Evolutionary conservation across 2,888 invertebrate species (phyloP).

Genomic region (Aporophyla lueneburgensis): DNA sequence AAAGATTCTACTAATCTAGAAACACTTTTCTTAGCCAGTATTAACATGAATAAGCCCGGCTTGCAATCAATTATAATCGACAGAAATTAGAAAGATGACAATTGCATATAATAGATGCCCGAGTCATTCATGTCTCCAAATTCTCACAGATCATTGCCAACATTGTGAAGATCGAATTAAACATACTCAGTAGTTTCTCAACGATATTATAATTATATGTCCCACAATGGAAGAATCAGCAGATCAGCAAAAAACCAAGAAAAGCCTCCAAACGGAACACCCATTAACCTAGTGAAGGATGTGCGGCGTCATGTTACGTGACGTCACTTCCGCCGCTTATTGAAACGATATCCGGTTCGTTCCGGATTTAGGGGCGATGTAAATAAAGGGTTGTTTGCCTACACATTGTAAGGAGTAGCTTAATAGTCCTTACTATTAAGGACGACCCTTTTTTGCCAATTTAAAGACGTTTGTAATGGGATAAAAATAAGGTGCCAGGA

Average conservation of each 20-base stretch:
- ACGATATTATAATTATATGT: conserved; percentile 38
- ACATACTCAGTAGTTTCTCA: conserved; percentile 15
- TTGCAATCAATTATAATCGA: background rate
- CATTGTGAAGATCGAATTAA: background rate
- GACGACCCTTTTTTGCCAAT: conserved; percentile 47
- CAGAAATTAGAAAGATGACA: background rate
- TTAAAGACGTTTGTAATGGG: conserved; percentile 49
- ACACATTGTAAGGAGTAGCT: conserved; percentile 59
- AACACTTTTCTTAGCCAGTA: background rate
- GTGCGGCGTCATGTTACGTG: conserved; percentile 70
- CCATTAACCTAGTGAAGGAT: conserved; percentile 75
- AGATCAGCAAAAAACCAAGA: conserved; percentile 48
- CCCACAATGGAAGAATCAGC: conserved; percentile 21
- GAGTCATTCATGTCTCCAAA: background rate
- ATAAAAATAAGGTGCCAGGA: conserved; percentile 39
- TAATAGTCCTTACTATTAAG: conserved; percentile 57
- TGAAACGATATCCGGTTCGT: conserved; percentile 76
- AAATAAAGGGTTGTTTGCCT: conserved; percentile 75
- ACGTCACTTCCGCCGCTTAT: conserved; percentile 72
- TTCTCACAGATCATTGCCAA: conserved; percentile 12
- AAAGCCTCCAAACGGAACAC: conserved; percentile 40
- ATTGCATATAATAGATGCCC: background rate
- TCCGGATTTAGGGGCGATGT: conserved; percentile 70
- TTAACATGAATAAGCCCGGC: background rate
- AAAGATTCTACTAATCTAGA: no score